phyloP scores from a whole-genome alignment of 2,888 invertebrate genomes.

The Tubiluchus corallicola region DNA sequence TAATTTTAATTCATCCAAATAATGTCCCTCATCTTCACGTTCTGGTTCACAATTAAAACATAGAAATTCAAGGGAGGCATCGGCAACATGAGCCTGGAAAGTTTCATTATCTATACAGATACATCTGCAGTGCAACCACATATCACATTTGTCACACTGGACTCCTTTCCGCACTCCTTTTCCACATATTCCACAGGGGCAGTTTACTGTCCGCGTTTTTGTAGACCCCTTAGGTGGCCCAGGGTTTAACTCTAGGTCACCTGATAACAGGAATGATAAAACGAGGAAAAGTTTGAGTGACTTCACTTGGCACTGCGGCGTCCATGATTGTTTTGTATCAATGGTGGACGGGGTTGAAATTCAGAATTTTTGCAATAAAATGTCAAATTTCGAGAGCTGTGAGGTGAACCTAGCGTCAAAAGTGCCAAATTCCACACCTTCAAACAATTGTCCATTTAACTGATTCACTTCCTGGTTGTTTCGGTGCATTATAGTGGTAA shows the following conservation, averaged over 20 bases:
- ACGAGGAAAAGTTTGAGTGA: not conserved
- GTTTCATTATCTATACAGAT: not conserved
- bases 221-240: no score
- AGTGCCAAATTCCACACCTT: no score
- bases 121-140: not conserved
- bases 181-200: not conserved
- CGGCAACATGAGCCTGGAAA: not conserved
- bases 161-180: not conserved
- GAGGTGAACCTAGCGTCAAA: no score
- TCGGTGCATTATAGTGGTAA: no score
- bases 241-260: not conserved
- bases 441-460: no score
- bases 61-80: not conserved
- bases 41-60: not conserved
- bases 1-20: not conserved
- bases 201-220: not conserved
- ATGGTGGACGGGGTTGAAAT: not conserved
- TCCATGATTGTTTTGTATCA: not conserved
- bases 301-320: not conserved
- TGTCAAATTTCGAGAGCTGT: no score
- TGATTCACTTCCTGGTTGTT: no score
- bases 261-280: not conserved
- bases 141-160: slow-evolving; percentile 1
- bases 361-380: no score
- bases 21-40: not conserved